A percentile compares a stretch with the other conserved stretches of the same genome.
Evolutionary conservation across 2,888 invertebrate genomes (phyloP).

Genomic region (Aethes cnicana): DNA sequence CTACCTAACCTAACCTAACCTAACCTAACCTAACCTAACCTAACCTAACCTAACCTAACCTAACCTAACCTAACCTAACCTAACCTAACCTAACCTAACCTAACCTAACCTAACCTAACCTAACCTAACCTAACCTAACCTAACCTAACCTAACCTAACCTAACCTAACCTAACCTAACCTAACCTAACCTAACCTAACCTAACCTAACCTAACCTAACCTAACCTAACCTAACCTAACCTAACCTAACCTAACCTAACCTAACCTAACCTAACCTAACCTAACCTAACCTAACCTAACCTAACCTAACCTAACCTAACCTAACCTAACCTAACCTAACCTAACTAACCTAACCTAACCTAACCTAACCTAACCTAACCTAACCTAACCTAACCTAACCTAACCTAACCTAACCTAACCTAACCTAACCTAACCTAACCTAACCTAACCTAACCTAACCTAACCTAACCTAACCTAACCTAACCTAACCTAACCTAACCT

Average conservation of each 20-base stretch:
- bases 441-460: conserved; percentile 1
- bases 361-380: conserved; percentile 15
- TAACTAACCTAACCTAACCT: conserved; percentile 28
- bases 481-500: too few species aligned
- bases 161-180: conserved; percentile 27
- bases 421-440: too few species aligned
- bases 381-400: too few species aligned
- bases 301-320: conserved; percentile 26
- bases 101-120: conserved; percentile 27
- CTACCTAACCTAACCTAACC: conserved; percentile 28
- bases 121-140: conserved; percentile 25
- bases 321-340: conserved; percentile 27
- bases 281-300: conserved; percentile 20
- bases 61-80: conserved; percentile 25
- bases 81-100: conserved; percentile 29
- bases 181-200: conserved; percentile 28
- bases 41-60: conserved; percentile 29
- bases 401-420: too few species aligned
- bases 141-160: conserved; percentile 24
- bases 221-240: conserved; percentile 29
- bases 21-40: conserved; percentile 27
- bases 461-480: conserved; percentile 2
- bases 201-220: conserved; percentile 27
- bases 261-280: conserved; percentile 9
- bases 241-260: conserved; percentile 25